Conservation (phyloP, 2,888 invertebrate species). For the Rhimphoctona megacephalus region DNA sequence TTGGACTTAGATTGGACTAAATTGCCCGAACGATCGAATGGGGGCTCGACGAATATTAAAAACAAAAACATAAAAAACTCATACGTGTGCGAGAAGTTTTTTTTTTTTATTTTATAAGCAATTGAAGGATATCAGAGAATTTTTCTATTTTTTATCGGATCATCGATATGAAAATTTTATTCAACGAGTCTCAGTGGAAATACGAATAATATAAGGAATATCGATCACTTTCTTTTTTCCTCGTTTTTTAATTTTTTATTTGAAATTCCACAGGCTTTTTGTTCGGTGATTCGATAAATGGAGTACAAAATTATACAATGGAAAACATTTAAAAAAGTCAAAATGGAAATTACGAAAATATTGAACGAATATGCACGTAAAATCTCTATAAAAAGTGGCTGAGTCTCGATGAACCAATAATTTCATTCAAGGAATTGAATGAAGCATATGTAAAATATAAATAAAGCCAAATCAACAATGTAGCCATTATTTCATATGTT, state of each 20-base stretch:
- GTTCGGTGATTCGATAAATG: background rate
- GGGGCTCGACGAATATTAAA: background rate
- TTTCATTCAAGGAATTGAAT: background rate
- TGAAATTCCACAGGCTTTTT: background rate
- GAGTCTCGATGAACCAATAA: background rate
- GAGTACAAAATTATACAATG: background rate
- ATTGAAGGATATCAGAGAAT: background rate
- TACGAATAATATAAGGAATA: background rate
- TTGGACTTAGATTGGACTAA: background rate
- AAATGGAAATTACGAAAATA: background rate
- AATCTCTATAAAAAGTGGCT: background rate
- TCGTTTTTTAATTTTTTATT: background rate
- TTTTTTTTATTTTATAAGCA: background rate
- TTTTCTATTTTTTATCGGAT: conserved; percentile 2
- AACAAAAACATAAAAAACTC: background rate
- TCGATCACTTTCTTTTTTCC: background rate
- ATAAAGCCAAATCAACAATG: background rate
- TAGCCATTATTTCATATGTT: background rate
- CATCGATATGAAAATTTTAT: conserved; percentile 28
- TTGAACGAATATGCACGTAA: background rate
- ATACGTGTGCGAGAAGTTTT: background rate
- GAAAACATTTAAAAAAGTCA: background rate
- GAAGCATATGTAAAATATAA: background rate
- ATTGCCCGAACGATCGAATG: too few relatives aligned
- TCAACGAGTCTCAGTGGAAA: background rate